These are phyloP conservation scores for Caracal caracal DNA, from an alignment of 2,113 vertebrate genomes.

Conservation along the genomic window DNA sequence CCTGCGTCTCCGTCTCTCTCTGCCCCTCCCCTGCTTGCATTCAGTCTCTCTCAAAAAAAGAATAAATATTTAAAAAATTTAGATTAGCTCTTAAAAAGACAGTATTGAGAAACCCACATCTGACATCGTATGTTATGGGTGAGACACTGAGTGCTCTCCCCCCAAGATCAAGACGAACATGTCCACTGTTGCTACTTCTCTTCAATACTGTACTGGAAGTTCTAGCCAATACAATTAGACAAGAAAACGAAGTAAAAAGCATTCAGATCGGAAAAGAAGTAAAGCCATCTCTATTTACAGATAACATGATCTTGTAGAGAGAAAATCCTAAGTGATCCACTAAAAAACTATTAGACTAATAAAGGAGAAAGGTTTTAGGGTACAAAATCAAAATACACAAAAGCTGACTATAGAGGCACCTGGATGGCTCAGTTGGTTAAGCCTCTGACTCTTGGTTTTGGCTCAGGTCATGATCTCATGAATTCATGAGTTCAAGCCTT, in stretches of 20 bases:
- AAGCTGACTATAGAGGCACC: not conserved
- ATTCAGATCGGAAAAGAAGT: not conserved
- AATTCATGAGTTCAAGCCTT: too few relatives aligned
- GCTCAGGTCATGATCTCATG: too few relatives aligned
- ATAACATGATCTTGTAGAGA: not conserved
- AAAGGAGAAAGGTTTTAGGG: not conserved
- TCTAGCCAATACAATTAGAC: not conserved
- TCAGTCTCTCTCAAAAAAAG: too few relatives aligned
- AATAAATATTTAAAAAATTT: too few relatives aligned
- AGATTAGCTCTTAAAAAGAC: not conserved
- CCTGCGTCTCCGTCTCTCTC: too few relatives aligned
- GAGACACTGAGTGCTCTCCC: not conserved
- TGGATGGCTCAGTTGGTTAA: too few relatives aligned
- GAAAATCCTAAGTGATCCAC: not conserved
- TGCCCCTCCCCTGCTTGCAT: too few relatives aligned
- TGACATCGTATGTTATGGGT: not conserved
- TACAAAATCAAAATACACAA: not conserved
- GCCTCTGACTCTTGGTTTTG: too few relatives aligned
- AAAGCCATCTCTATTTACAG: not conserved
- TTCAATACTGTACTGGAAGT: not conserved
- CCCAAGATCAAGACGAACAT: not conserved
- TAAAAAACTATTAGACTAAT: not conserved
- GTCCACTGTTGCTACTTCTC: not conserved
- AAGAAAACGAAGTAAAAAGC: not conserved
- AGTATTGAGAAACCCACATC: not conserved